These are phyloP conservation scores for Scaptomyza tumidula DNA, from an alignment of 2,888 invertebrate species.

Conservation along the genomic window DNA sequence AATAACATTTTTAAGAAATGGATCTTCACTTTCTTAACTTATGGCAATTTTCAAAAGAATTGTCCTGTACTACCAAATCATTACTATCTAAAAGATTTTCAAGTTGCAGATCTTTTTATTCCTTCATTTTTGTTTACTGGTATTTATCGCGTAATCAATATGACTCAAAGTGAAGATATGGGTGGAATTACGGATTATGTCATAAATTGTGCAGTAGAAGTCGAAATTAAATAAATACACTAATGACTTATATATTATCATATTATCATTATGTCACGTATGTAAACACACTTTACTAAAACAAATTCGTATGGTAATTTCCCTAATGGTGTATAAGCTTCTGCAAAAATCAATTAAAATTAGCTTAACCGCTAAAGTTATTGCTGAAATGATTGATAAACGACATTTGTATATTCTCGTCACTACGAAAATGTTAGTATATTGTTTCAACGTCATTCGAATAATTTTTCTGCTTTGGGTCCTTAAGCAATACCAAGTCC, in stretches of 20 bases:
- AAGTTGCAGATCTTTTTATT: constrained; percentile 33
- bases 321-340: background rate
- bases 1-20: constrained; percentile 56
- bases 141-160: constrained; percentile 43
- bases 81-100: constrained; percentile 54
- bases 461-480: constrained; percentile 18
- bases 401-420: constrained; percentile 26
- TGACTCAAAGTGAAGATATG: constrained; percentile 30
- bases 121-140: constrained; percentile 57
- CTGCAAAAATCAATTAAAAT: constrained; percentile 33
- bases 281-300: no score
- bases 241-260: no score
- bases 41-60: constrained; percentile 56
- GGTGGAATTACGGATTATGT: constrained; percentile 28
- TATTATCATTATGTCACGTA: background rate
- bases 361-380: constrained; percentile 11
- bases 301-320: background rate
- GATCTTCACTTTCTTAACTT: constrained; percentile 48
- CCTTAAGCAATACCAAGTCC: background rate
- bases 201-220: constrained; percentile 30
- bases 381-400: no score
- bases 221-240: constrained; percentile 46
- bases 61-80: constrained; percentile 56
- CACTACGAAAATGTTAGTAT: constrained; percentile 28
- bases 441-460: background rate